phyloP scores from a whole-genome alignment of 1,140 invertebrate genomes.

The Drosophila lowei region DNA sequence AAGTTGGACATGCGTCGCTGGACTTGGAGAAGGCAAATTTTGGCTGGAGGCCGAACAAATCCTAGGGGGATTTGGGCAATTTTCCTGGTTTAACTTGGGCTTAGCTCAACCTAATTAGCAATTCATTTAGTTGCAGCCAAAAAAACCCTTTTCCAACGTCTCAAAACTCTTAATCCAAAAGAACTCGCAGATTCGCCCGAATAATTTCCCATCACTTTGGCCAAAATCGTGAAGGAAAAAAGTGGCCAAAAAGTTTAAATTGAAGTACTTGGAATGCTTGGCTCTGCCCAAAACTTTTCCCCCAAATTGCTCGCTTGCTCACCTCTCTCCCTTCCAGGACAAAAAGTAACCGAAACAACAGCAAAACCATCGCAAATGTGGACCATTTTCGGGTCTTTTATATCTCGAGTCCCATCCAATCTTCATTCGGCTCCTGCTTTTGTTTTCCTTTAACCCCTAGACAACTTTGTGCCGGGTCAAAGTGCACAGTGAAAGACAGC shows the following conservation, averaged over 20 bases:
- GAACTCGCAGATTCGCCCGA: conserved; percentile 14
- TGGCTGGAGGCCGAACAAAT: conserved; percentile 15
- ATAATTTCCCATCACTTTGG: conserved; percentile 33
- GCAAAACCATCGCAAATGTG: conserved; percentile 50
- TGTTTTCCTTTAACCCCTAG: conserved; percentile 38
- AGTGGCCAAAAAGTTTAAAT: conserved; percentile 58
- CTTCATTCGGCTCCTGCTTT: conserved; percentile 41
- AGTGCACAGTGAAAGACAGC: conserved; percentile 22
- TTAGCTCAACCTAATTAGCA: conserved; percentile 49
- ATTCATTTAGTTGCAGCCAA: conserved; percentile 44
- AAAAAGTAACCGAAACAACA: conserved; percentile 20
- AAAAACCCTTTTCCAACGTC: conserved; percentile 41
- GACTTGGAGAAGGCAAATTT: conserved; percentile 4
- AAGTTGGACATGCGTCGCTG: conserved; percentile 45
- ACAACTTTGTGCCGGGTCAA: conserved; percentile 47
- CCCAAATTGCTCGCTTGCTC: conserved; percentile 42
- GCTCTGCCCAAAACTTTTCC: conserved; percentile 41
- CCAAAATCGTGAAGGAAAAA: conserved; percentile 39
- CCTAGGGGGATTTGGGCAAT: conserved; percentile 34
- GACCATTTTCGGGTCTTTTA: conserved; percentile 39
- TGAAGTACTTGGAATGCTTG: conserved; percentile 44
- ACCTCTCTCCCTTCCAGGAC: conserved; percentile 10
- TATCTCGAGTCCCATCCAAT: conserved; percentile 33
- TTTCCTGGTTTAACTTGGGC: conserved; percentile 30
- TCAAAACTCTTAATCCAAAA: conserved; percentile 31